Conservation (phyloP, 2,797 vertebrate genomes). For the Rhinoraja longicauda region DNA sequence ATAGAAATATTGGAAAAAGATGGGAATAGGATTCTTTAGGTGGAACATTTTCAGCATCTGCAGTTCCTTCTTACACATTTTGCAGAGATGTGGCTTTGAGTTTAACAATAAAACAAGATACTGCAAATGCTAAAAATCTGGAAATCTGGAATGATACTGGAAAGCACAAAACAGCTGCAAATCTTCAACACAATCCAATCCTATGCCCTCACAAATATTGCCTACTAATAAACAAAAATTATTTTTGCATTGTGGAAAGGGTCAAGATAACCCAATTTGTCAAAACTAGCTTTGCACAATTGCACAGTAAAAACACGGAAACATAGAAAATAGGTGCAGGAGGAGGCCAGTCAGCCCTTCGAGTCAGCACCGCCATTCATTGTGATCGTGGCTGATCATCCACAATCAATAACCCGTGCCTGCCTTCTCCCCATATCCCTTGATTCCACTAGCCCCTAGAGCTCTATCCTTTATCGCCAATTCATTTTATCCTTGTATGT, state of each 20-base stretch:
- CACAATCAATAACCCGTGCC: too few relatives aligned
- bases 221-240: background rate
- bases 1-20: background rate
- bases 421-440: too few relatives aligned
- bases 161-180: background rate
- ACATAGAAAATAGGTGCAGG: too few relatives aligned
- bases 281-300: background rate
- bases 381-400: too few relatives aligned
- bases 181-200: background rate
- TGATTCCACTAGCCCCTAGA: too few relatives aligned
- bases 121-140: background rate
- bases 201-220: background rate
- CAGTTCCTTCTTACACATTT: too few relatives aligned
- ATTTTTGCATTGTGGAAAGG: background rate
- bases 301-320: background rate
- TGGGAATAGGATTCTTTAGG: background rate
- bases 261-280: background rate
- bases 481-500: too few relatives aligned
- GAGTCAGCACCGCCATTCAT: too few relatives aligned
- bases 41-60: too few relatives aligned
- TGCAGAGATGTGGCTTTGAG: too few relatives aligned
- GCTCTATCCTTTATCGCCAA: background rate
- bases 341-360: too few relatives aligned
- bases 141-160: background rate
- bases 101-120: background rate